Conservation (phyloP, 2,797 vertebrate species). For the Tarsius wallacei region DNA sequence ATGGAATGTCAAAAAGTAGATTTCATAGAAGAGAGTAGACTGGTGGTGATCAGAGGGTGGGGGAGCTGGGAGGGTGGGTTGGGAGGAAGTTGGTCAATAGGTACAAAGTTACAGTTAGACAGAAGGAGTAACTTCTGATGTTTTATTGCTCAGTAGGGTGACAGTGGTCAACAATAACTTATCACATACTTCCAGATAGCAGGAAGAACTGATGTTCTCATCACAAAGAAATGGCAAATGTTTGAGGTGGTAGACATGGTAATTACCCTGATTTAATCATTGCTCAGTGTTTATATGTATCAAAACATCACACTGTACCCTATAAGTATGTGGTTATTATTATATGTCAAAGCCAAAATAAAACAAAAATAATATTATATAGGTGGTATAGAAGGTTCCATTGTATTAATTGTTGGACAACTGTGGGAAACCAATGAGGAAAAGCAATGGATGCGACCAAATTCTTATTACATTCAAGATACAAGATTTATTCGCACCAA, state of each 20-base stretch:
- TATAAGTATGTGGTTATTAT: not conserved
- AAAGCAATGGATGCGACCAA: not conserved
- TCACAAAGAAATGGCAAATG: not conserved
- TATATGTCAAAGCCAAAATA: not conserved
- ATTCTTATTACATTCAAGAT: conserved; percentile 53
- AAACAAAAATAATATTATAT: not conserved
- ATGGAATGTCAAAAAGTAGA: not conserved
- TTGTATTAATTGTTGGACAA: not conserved
- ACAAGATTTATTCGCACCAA: conserved; percentile 82
- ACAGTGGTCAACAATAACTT: not conserved
- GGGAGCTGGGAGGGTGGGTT: not conserved
- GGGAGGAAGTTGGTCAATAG: not conserved
- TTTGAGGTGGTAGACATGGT: not conserved
- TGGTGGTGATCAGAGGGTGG: not conserved
- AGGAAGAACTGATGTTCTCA: not conserved
- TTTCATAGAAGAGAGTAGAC: not conserved
- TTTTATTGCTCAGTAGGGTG: not conserved
- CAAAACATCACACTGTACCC: not conserved
- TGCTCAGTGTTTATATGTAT: not conserved
- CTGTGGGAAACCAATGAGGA: not conserved
- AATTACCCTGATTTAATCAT: not conserved
- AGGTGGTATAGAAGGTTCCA: not conserved
- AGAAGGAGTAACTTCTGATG: not conserved
- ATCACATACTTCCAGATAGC: not conserved
- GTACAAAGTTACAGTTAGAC: not conserved